Evolutionary conservation across 2,888 invertebrate genomes (phyloP).

Genomic region (Amphipoea oculea): DNA sequence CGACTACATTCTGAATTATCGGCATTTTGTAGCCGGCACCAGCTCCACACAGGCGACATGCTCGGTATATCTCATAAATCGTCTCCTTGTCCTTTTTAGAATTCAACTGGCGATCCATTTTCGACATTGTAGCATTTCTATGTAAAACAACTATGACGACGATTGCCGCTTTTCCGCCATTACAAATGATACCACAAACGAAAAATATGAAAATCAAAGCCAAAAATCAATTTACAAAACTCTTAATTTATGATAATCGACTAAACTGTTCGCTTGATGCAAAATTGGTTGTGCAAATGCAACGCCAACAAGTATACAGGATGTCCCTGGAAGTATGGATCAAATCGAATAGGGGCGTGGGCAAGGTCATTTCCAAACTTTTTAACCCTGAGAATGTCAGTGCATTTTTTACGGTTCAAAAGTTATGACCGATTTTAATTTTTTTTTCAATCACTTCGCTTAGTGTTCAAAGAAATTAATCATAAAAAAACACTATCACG

Average conservation of each 20-base stretch:
- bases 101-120: slow-evolving; percentile 77
- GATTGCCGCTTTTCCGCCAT: slow-evolving; percentile 72
- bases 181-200: slow-evolving; percentile 56
- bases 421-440: too few species aligned
- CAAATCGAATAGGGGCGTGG: too few species aligned
- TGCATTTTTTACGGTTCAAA: too few species aligned
- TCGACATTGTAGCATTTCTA: slow-evolving; percentile 58
- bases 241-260: not conserved
- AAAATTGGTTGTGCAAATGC: too few species aligned
- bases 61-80: slow-evolving; percentile 86
- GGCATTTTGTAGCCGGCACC: slow-evolving; percentile 90
- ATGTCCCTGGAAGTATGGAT: too few species aligned
- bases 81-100: slow-evolving; percentile 78
- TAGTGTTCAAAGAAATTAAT: too few species aligned
- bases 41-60: slow-evolving; percentile 87
- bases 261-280: slow-evolving; percentile 10
- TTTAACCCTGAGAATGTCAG: too few species aligned
- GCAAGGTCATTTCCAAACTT: too few species aligned
- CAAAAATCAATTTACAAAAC: not conserved
- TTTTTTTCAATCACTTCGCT: too few species aligned
- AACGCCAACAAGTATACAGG: too few species aligned
- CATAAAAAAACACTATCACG: too few species aligned
- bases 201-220: slow-evolving; percentile 9
- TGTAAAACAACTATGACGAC: slow-evolving; percentile 54
- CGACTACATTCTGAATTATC: slow-evolving; percentile 84